Evolutionary conservation across 2,888 invertebrate species (phyloP).

Genomic region (Maniola hyperantus): DNA sequence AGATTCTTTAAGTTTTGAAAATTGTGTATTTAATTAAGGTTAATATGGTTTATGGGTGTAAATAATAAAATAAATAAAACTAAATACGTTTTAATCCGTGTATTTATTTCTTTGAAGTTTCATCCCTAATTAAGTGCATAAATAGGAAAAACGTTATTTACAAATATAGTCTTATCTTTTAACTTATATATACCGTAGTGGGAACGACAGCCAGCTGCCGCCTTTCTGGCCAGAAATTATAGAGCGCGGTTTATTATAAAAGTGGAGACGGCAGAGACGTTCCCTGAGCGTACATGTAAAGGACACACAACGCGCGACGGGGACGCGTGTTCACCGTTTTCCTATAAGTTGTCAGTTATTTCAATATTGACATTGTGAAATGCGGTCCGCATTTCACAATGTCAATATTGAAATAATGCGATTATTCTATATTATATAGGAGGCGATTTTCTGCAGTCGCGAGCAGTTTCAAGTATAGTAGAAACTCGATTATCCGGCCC

Average conservation of each 20-base stretch:
- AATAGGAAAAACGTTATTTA: constrained; percentile 76
- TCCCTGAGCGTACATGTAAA: no score
- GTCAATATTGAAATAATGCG: no score
- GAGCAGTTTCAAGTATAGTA: no score
- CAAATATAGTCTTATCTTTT: constrained; percentile 45
- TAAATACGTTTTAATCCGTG: constrained; percentile 54
- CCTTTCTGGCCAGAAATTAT: constrained; percentile 22
- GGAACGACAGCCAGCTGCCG: constrained; percentile 36
- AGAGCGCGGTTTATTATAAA: not conserved
- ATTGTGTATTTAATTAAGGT: no score
- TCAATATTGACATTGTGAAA: no score
- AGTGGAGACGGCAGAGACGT: not conserved
- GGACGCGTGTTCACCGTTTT: not conserved
- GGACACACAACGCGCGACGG: not conserved
- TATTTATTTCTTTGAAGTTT: constrained; percentile 62
- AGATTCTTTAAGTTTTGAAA: no score
- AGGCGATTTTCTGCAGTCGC: no score
- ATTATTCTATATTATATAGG: no score
- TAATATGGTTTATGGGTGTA: not conserved
- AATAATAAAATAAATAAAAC: constrained; percentile 52
- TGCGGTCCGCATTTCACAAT: no score
- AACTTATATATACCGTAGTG: constrained; percentile 28
- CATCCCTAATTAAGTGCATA: constrained; percentile 72
- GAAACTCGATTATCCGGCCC: no score
- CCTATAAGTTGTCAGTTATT: not conserved